Base-by-base conservation (phyloP, 1,140 invertebrate genomes). In the Sitophilus oryzae region DNA sequence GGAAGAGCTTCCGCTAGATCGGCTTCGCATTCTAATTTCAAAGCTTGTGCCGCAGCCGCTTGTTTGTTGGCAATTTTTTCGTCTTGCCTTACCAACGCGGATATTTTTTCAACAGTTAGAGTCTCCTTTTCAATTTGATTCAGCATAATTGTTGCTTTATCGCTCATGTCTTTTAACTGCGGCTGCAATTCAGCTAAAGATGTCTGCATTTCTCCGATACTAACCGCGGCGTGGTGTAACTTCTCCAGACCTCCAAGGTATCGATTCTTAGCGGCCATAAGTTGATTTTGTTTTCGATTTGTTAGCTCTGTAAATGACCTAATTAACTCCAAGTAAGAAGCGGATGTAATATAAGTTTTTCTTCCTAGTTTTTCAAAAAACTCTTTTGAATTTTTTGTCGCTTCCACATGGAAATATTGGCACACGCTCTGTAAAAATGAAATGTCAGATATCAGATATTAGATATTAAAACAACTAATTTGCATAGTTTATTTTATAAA, bases 21-120 rank as follows among this genome's bases (percentile, higher is more conserved):
- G 42, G 86, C 84, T 76, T 96, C 90, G 73, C 93, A 96, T 66
- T 96, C 93, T 54, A 82, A 79, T 72, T 94, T 95, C 8, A 96
- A 70, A 35, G 79, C 80, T 66, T 85, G 82, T 0, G 92, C 84
- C 23, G 88, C 84, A 48, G 89, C 84, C 0, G 92, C 92, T 73
- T 96, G 91, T 30, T 85, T 79, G 59, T 90, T 90, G n/a, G 93
- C 93, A 11, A 87, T 83, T 65, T 87, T 85, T 76, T 96, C 92
- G 70, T 97, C 94, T 61, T 84, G 81, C 66, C 88, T 86, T 0
- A 93, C 89, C 65, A 89, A 77, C 60, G 84, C 80, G 2, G 89
- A 88, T 9, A 91, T 89, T 61, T 85, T 82, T 68, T 92, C 91
- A 1, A 95, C 91, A 52, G 85, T 82, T 16, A 83, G 76, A 5